A percentile compares a stretch with the other conserved stretches of the same genome.
These are phyloP conservation scores for Epizoanthus stellaris DNA, from an alignment of 92 coral and sea anemone species.

Conservation along the genomic window DNA sequence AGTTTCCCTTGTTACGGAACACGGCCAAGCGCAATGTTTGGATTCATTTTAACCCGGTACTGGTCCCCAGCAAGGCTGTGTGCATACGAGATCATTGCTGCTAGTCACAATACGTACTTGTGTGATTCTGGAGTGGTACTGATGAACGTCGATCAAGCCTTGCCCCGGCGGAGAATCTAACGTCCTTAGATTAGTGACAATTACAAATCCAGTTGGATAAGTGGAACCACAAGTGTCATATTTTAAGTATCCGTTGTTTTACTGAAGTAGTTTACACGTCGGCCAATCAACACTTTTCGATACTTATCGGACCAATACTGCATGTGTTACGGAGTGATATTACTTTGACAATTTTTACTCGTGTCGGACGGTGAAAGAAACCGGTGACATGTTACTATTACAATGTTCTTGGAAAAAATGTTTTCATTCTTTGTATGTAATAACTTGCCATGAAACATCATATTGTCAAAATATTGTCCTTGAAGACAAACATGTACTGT, in stretches of 20 bases:
- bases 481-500: background rate
- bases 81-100: background rate
- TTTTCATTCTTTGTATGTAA: constrained; percentile 4
- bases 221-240: too few species aligned
- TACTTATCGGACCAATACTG: background rate
- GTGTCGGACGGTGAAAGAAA: background rate
- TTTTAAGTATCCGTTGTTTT: too few species aligned
- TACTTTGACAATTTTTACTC: background rate
- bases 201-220: too few species aligned
- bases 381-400: background rate
- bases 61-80: background rate
- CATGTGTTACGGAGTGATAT: background rate
- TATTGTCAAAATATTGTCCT: background rate
- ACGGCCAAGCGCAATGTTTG: background rate
- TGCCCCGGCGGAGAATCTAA: too few species aligned
- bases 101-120: background rate
- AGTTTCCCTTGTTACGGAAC: background rate
- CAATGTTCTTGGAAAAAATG: constrained; percentile 12
- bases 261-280: too few species aligned
- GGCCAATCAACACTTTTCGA: too few species aligned
- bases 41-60: background rate
- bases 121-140: too few species aligned
- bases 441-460: constrained; percentile 3
- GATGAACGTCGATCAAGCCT: too few species aligned
- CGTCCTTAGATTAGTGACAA: too few species aligned